Evolutionary conservation across 2,113 vertebrate genomes (phyloP).

Genomic region (Carassius auratus): DNA sequence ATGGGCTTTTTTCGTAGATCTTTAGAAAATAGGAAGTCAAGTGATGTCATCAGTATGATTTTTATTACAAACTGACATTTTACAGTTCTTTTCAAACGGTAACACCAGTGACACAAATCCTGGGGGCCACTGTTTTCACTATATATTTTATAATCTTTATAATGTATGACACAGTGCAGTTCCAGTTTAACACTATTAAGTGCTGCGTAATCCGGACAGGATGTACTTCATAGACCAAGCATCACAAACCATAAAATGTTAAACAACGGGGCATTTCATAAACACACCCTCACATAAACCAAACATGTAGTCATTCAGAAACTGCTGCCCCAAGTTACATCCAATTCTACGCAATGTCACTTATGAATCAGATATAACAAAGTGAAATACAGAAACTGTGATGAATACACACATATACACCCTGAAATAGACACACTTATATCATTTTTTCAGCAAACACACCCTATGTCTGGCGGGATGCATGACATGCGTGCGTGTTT

Average conservation of each 20-base stretch:
- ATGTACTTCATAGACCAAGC: conserved; percentile 11
- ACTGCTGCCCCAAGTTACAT: too few species aligned
- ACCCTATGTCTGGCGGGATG: conserved; percentile 6
- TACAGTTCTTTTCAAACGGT: too few species aligned
- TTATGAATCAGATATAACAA: background rate
- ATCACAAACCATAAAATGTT: background rate
- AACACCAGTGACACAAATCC: too few species aligned
- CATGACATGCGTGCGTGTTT: conserved; percentile 15
- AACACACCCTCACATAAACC: conserved; percentile 12
- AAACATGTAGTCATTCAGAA: conserved; percentile 5
- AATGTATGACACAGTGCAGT: background rate
- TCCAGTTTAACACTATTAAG: background rate
- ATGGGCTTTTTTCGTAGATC: too few species aligned
- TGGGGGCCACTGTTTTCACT: too few species aligned
- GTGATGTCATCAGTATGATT: too few species aligned
- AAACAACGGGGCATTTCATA: background rate
- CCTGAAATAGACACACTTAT: conserved; percentile 7
- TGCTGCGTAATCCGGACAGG: conserved; percentile 9
- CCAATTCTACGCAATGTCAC: background rate
- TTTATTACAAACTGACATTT: too few species aligned
- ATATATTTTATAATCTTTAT: too few species aligned
- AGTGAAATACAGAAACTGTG: background rate
- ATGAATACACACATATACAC: background rate
- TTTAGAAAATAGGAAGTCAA: too few species aligned
- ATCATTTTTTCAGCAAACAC: background rate